These are phyloP conservation scores for Pycnonotus jocosus DNA, from an alignment of 2,113 vertebrate species.

Conservation along the genomic window DNA sequence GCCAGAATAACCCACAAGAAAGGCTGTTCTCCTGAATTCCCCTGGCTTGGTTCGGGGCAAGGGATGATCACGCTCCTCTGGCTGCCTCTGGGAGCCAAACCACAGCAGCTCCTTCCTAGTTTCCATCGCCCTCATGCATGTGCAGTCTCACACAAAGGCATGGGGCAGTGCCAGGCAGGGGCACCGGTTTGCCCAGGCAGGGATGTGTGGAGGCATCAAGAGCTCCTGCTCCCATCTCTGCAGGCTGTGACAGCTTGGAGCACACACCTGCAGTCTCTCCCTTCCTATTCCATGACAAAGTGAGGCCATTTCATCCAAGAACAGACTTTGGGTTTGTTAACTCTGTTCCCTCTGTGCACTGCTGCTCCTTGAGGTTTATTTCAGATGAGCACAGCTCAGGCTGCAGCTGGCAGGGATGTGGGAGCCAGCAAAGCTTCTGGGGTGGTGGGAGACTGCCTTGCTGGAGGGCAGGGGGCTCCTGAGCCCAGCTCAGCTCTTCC, in stretches of 20 bases:
- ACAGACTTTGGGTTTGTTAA: not conserved
- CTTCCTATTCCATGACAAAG: not conserved
- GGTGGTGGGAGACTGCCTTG: not conserved
- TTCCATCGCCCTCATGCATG: not conserved
- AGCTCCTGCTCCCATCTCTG: not conserved
- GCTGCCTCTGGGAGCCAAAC: slow-evolving; percentile 4
- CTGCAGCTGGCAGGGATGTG: not conserved
- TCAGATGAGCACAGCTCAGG: not conserved
- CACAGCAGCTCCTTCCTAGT: slow-evolving; percentile 15
- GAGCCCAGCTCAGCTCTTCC: not conserved
- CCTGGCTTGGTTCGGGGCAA: not conserved
- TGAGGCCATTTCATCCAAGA: not conserved
- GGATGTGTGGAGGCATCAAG: not conserved
- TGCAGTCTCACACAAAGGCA: not conserved
- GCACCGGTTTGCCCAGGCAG: not conserved
- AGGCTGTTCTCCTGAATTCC: slow-evolving; percentile 3
- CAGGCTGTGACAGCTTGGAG: not conserved
- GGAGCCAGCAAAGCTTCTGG: not conserved
- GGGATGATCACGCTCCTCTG: slow-evolving; percentile 1
- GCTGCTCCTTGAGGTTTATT: not conserved
- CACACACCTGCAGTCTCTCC: not conserved
- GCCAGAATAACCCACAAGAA: slow-evolving; percentile 51
- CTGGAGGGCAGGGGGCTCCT: not conserved
- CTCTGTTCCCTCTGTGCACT: not conserved
- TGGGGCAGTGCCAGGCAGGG: not conserved